These are phyloP conservation scores for Trogon surrucura DNA, from an alignment of 2,113 vertebrate genomes.

Conservation along the genomic window DNA sequence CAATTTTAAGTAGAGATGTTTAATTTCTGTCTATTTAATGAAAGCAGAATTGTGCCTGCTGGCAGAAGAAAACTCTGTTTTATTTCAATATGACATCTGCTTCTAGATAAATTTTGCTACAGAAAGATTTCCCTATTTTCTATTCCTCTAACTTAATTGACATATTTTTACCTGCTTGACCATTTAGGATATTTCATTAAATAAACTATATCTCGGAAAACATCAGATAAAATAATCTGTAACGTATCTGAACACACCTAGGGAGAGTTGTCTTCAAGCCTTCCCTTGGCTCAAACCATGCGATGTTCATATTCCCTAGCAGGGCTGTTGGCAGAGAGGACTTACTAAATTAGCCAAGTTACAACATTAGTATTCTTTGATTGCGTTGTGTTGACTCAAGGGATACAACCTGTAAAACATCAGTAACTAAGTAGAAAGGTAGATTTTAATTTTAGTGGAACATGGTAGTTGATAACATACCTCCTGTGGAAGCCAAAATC, in stretches of 20 bases:
- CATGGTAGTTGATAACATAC: not conserved
- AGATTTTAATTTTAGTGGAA: not conserved
- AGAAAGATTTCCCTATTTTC: not conserved
- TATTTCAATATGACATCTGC: not conserved
- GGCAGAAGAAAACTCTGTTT: not conserved
- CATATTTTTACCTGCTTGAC: not conserved
- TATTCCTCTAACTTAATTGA: not conserved
- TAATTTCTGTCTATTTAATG: not conserved
- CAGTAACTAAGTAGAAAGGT: not conserved
- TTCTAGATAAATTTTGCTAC: not conserved
- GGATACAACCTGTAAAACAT: not conserved
- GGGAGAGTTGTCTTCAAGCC: not conserved
- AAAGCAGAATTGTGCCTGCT: not conserved
- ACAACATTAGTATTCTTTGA: not conserved
- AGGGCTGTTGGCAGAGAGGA: not conserved
- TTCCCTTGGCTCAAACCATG: not conserved
- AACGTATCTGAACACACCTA: not conserved
- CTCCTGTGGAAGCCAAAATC: not conserved
- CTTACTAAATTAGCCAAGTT: not conserved
- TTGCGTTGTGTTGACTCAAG: not conserved
- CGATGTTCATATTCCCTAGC: not conserved
- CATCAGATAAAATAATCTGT: not conserved
- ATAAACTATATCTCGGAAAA: not conserved
- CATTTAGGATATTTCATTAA: not conserved
- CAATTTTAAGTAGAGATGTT: not conserved